Conservation (phyloP, 2,113 vertebrate species). For the Turdus rufiventris region DNA sequence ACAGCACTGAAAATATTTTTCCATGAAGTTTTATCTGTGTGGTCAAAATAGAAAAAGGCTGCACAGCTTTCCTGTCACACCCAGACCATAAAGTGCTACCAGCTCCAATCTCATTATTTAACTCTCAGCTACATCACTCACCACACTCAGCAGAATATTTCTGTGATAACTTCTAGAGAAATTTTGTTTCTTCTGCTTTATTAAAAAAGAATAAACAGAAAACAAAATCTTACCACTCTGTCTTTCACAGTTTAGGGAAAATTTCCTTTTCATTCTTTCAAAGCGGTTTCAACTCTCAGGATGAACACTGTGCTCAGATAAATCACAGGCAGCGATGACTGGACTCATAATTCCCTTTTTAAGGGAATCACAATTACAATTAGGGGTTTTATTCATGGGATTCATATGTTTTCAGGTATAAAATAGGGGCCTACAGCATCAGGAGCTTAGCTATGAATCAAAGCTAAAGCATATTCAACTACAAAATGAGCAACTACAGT, state of each 20-base stretch:
- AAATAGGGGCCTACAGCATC: background rate
- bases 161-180: rapidly evolving
- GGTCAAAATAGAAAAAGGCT: background rate
- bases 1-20: background rate
- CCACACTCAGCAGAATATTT: rapidly evolving
- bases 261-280: background rate
- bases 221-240: background rate
- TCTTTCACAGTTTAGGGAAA: background rate
- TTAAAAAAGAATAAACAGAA: background rate
- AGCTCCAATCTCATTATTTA: background rate
- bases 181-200: background rate
- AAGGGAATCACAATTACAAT: background rate
- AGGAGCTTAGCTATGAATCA: background rate
- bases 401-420: background rate
- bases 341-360: background rate
- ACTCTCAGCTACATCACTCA: background rate
- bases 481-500: background rate
- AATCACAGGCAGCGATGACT: background rate
- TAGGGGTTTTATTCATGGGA: background rate
- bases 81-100: background rate
- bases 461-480: background rate
- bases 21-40: background rate
- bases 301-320: background rate
- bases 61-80: background rate
- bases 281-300: background rate